phyloP scores from a whole-genome alignment of 2,113 vertebrate species.

The Cranoglanis bouderius region DNA sequence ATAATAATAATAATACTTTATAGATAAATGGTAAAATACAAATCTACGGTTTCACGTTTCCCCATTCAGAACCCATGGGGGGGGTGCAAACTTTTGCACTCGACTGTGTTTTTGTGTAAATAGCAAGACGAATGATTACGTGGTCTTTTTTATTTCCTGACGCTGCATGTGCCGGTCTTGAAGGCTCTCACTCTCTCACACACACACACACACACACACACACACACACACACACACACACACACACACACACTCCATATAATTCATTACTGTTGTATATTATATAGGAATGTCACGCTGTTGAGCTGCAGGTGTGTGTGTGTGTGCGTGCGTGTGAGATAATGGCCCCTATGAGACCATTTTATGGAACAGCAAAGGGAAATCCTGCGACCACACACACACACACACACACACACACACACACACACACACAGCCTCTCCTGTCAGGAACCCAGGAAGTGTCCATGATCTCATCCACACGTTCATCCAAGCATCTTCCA shows the following conservation, averaged over 20 bases:
- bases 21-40: not conserved
- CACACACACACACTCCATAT: not conserved
- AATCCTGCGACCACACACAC: conserved; percentile 29
- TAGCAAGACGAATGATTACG: not conserved
- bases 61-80: not conserved
- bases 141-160: not conserved
- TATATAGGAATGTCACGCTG: not conserved
- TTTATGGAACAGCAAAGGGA: conserved; percentile 22
- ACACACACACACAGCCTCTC: not conserved
- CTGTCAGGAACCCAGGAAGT: not conserved
- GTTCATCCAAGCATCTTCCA: not conserved
- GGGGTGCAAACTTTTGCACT: not conserved
- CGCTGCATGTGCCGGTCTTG: not conserved
- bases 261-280: not conserved
- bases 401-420: not conserved
- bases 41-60: not conserved
- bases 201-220: not conserved
- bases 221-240: not conserved
- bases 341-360: conserved; percentile 25
- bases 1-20: not conserved
- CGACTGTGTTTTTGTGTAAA: not conserved
- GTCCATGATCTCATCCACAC: not conserved
- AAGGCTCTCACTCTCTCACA: not conserved
- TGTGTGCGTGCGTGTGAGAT: conserved; percentile 24
- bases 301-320: conserved; percentile 27